phyloP scores from a whole-genome alignment of 2,113 vertebrate genomes.

The Irena cyanogastra region DNA sequence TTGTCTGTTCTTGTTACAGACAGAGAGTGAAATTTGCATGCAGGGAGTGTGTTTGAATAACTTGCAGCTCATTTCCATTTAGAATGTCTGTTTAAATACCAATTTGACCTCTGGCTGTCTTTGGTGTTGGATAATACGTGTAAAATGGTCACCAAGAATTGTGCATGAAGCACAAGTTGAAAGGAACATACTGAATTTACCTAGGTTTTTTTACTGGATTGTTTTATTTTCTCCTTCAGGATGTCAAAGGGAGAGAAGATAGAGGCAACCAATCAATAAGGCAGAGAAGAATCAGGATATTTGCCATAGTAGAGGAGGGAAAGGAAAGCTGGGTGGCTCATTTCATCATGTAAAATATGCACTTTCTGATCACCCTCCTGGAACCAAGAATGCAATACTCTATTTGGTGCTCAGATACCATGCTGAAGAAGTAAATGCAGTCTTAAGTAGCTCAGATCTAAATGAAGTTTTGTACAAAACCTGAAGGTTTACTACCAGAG shows the following conservation, averaged over 20 bases:
- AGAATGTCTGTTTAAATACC: slow-evolving; percentile 71
- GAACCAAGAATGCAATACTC: neutral
- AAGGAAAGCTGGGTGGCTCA: neutral
- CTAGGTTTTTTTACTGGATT: neutral
- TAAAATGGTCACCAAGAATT: slow-evolving; percentile 61
- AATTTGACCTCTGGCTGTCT: slow-evolving; percentile 64
- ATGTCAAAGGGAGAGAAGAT: neutral
- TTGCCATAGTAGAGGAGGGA: neutral
- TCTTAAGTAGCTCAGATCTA: neutral
- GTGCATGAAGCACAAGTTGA: slow-evolving; percentile 6
- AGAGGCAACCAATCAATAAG: slow-evolving; percentile 14
- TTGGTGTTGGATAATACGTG: slow-evolving; percentile 22
- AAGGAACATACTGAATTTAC: neutral
- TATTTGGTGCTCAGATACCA: neutral
- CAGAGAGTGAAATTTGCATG: slow-evolving; percentile 22
- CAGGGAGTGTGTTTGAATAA: slow-evolving; percentile 29
- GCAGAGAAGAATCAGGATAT: neutral
- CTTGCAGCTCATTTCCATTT: slow-evolving; percentile 70
- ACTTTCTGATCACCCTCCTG: neutral
- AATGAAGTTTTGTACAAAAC: neutral
- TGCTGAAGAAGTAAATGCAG: neutral
- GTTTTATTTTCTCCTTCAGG: neutral
- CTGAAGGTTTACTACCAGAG: neutral
- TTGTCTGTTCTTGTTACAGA: slow-evolving; percentile 24
- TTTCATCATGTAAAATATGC: neutral